Percentiles rank a stretch among this genome's conserved stretches.
phyloP scores from a whole-genome alignment of 2,113 vertebrate genomes.

The Acanthisitta chloris region DNA sequence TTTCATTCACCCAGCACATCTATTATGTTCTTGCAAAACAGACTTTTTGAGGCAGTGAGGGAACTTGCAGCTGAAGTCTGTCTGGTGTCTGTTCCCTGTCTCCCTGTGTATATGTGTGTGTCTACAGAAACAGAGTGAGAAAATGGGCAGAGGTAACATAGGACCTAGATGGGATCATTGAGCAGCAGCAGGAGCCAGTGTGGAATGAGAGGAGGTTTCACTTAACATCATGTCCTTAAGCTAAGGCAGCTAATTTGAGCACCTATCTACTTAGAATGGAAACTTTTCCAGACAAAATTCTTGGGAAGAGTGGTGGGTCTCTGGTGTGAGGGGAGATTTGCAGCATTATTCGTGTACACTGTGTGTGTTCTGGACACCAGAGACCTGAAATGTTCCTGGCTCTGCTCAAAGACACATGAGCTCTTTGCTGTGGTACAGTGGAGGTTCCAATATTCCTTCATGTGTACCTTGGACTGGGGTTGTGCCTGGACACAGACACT shows the following conservation, averaged over 20 bases:
- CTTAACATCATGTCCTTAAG: accelerated
- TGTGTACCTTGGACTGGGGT: background rate
- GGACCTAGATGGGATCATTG: background rate
- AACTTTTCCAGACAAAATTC: background rate
- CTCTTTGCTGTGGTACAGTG: background rate
- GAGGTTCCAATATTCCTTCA: background rate
- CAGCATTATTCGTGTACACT: background rate
- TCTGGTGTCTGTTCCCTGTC: background rate
- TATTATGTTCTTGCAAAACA: background rate
- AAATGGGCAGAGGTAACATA: background rate
- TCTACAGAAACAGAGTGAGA: background rate
- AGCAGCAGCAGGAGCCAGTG: background rate
- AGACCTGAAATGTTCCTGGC: background rate
- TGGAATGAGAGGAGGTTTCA: background rate
- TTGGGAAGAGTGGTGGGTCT: background rate
- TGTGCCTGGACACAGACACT: background rate
- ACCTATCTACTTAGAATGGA: background rate
- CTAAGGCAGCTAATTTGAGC: background rate
- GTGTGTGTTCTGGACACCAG: background rate
- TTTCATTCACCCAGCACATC: background rate
- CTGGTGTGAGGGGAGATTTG: background rate
- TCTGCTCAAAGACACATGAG: background rate
- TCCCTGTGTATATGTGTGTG: background rate
- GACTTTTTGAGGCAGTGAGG: background rate
- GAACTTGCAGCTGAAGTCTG: background rate